These are phyloP conservation scores for Drosophila santomea DNA, from an alignment of 1,140 invertebrate species.

Conservation along the genomic window DNA sequence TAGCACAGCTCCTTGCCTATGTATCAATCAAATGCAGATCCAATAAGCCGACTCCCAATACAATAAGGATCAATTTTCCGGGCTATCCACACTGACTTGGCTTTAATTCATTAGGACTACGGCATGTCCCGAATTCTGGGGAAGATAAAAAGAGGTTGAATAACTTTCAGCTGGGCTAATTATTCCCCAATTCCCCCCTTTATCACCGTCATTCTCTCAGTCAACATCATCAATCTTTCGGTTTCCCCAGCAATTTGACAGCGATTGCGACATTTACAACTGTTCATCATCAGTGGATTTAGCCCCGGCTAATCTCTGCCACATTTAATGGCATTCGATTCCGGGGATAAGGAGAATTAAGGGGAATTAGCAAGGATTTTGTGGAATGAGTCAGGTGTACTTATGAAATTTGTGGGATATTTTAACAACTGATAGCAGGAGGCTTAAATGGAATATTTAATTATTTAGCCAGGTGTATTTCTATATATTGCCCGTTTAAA, in stretches of 20 bases:
- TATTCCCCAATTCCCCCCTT: conserved; percentile 11
- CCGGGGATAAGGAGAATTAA: background rate
- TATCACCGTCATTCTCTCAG: background rate
- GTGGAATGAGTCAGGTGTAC: background rate
- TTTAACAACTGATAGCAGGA: no score
- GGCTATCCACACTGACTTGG: conserved; percentile 20
- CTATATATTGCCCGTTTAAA: background rate
- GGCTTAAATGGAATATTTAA: no score
- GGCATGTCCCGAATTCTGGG: background rate
- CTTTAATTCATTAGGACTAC: conserved; percentile 8
- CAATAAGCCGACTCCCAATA: conserved; percentile 36
- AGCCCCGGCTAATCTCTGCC: conserved; percentile 28
- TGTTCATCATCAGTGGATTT: conserved; percentile 54
- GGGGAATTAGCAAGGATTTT: background rate
- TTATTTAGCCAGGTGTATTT: background rate
- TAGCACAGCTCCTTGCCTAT: conserved; percentile 23
- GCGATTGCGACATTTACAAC: conserved; percentile 79
- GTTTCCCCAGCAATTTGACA: conserved; percentile 66
- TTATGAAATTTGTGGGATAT: no score
- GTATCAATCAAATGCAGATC: conserved; percentile 69
- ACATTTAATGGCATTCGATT: conserved; percentile 19
- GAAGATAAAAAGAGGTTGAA: conserved; percentile 12
- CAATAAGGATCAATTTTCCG: conserved; percentile 64
- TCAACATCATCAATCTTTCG: conserved; percentile 70
- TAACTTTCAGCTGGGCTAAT: conserved; percentile 46